Evolutionary conservation across 2,888 invertebrate genomes (phyloP).

Genomic region (Prosopocoilus inquinatus): DNA sequence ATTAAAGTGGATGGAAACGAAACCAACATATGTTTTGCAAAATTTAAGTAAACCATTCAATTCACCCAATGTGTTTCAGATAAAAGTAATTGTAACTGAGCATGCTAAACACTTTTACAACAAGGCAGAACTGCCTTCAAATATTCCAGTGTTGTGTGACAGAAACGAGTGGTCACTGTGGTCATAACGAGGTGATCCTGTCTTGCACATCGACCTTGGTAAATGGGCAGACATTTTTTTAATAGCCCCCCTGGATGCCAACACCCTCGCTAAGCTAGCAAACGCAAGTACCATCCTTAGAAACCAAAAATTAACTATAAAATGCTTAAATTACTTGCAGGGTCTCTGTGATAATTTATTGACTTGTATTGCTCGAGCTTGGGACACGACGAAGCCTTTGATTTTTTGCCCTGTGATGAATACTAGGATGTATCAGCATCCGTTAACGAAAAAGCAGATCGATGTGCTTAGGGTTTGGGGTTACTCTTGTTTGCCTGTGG

Average conservation of each 20-base stretch:
- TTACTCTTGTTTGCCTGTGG: conserved; percentile 80
- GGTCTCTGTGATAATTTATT: conserved; percentile 92
- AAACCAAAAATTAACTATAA: neutral
- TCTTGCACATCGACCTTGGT: conserved; percentile 89
- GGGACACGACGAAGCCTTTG: conserved; percentile 81
- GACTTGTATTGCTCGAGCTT: conserved; percentile 87
- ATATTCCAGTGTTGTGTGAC: conserved; percentile 65
- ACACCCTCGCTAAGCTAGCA: conserved; percentile 91
- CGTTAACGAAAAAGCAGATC: conserved; percentile 79
- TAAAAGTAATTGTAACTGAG: conserved; percentile 83
- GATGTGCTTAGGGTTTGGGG: conserved; percentile 72
- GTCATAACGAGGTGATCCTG: conserved; percentile 87
- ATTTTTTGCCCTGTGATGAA: conserved; percentile 99
- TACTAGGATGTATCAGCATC: conserved; percentile 95
- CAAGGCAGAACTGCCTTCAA: conserved; percentile 55
- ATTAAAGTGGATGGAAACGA: conserved; percentile 17
- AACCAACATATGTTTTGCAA: conserved; percentile 9
- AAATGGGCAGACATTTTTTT: conserved; percentile 94
- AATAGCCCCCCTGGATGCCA: conserved; percentile 95
- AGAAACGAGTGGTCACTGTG: conserved; percentile 87
- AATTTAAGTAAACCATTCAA: neutral
- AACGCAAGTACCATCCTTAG: conserved; percentile 60
- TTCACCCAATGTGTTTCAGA: conserved; percentile 45
- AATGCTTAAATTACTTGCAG: conserved; percentile 51
- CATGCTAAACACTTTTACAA: conserved; percentile 82